Evolutionary conservation across 2,888 invertebrate genomes (phyloP), one percentile per base, ranked within the genome.

Genomic region (Mimas tiliae): DNA sequence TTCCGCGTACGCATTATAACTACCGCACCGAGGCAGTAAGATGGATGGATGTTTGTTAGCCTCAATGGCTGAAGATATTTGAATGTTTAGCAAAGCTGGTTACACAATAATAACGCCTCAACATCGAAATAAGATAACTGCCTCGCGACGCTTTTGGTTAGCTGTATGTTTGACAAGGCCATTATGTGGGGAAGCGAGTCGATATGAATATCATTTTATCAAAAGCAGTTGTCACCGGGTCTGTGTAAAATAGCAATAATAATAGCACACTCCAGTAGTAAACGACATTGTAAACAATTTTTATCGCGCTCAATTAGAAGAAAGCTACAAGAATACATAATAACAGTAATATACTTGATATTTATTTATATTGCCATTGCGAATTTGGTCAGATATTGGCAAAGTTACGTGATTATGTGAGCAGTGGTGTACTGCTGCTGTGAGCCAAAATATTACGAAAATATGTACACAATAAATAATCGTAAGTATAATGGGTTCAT

Each of bases 101-200:
- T 27, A 27, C 4, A 27, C 1, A 27, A 27, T 27, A 27, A 27
- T 27, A 27, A 27, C n/a, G n/a, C n/a, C n/a, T n/a, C n/a, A n/a
- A n/a, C n/a, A n/a, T n/a, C n/a, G n/a, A n/a, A n/a, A n/a, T n/a
- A n/a, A n/a, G n/a, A n/a, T n/a, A 27, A 27, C 1, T 4, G 27
- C 27, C 27, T 27, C 2, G 27, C 27, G 1, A 27, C 27, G 27
- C 2, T 27, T n/a, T 27, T 27, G 27, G 27, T 27, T 27, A 27
- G 27, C 27, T 27, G 27, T 27, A 1, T 27, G 27, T 38, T 38
- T 38, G 8, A 9, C 38, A n/a, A 0, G n/a, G 8, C 8, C 19
- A 50, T n/a, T 48, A 48, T 42, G 67, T 67, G 67, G 68, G 66
- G 67, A 70, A 67, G 53, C 14, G 65, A 64, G 64, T 27, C 67